Conservation (phyloP, 1,140 invertebrate species). For the Pogonus chalceus region DNA sequence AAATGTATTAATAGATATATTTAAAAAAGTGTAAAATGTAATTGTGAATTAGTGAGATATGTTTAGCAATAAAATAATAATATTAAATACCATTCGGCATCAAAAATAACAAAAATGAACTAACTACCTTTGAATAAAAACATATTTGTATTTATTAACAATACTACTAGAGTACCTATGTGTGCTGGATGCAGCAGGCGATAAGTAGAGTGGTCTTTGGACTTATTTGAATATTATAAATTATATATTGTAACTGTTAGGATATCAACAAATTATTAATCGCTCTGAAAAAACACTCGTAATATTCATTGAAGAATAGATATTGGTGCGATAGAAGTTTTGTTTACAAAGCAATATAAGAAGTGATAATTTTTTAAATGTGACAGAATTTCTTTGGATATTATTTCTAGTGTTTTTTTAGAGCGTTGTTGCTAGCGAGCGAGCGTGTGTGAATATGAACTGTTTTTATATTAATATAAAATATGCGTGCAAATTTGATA, state of each 20-base stretch:
- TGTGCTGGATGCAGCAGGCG: slow-evolving; percentile 27
- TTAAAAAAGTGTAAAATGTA: too few relatives aligned
- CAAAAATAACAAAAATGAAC: slow-evolving; percentile 4
- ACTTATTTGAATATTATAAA: slow-evolving; percentile 23
- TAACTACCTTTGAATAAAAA: slow-evolving; percentile 4
- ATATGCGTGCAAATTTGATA: slow-evolving; percentile 32
- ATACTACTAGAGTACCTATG: slow-evolving; percentile 36
- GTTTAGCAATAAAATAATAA: too few relatives aligned
- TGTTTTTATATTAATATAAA: slow-evolving; percentile 28
- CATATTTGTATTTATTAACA: slow-evolving; percentile 2
- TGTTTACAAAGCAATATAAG: background rate
- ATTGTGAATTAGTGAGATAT: too few relatives aligned
- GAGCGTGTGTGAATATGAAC: slow-evolving; percentile 23
- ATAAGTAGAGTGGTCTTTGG: slow-evolving; percentile 20
- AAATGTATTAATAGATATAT: too few relatives aligned
- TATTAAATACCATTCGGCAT: background rate
- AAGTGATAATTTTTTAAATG: too few relatives aligned
- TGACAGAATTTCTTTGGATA: too few relatives aligned
- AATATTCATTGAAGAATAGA: too few relatives aligned
- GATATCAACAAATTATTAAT: slow-evolving; percentile 17
- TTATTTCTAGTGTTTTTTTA: slow-evolving; percentile 1
- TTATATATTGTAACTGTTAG: slow-evolving; percentile 32
- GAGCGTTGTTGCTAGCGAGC: slow-evolving; percentile 13
- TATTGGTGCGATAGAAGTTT: too few relatives aligned
- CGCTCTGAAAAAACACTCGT: background rate